Base-by-base conservation (phyloP, 2,888 invertebrate genomes). In the Sarcophaga rosellei region DNA sequence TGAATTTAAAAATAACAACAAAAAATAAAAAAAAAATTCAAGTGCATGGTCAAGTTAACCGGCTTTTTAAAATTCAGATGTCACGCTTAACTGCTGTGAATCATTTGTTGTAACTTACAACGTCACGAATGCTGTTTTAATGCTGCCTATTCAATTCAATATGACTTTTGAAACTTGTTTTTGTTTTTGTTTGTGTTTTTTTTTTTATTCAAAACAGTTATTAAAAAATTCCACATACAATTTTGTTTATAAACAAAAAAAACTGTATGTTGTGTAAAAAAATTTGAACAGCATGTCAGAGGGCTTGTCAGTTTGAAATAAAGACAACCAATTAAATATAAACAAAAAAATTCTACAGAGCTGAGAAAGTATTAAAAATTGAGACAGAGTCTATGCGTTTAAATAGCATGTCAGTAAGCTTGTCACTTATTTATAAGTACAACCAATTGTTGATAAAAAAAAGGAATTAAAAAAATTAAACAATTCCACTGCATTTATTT, bases 11-110 rank as follows among this genome's bases (percentile, higher is more conserved):
- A 15, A 15, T 53, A 53, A 53, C 15, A 53, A 53, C 15, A 53
- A 53, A 53, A 53, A 12, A 35, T 8, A 10, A 8, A 47, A 8
- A 15, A 68, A 70, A 61, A 47, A 25, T 77, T 81, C 85, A 85
- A 85, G 77, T 81, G 81, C 81, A 81, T n/a, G 81, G 77, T 15
- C 77, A 81, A 57, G 57, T 61, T 47, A 74, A 73, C 81, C 81
- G 85, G 44, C 53, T n/a, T 57, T 53, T 70, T 68, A 62, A 20
- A 47, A 25, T 65, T 35, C 61, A 61, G 10, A 61, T 20, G 11
- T n/a, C 20, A 61, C n/a, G 21, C 12, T 45, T 15, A 44, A 8
- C 4, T 66, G 17, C 53, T 53, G 20, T 77, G 53, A 62, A 61
- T 63, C n/a, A 45, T 21, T 47, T 76, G 53, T 53, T 53, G 65